Percentiles rank a stretch among this genome's conserved stretches.
Conservation (phyloP, 2,113 vertebrate species). For the Phalacrocorax pelagicus region DNA sequence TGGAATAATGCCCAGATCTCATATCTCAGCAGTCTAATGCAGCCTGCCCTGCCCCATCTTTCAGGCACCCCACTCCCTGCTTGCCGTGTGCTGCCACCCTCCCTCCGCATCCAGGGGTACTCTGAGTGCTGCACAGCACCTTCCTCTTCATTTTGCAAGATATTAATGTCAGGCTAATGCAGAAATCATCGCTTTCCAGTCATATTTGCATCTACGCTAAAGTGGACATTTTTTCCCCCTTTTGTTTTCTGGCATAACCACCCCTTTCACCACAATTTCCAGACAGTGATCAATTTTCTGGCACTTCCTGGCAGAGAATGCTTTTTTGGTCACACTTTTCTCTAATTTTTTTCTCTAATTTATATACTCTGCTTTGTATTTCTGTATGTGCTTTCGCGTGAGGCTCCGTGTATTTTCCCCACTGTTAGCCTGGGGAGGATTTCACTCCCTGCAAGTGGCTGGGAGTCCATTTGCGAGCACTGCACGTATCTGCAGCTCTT, state of each 20-base stretch:
- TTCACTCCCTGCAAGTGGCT: background rate
- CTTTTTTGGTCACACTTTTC: background rate
- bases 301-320: background rate
- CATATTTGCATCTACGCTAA: background rate
- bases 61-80: background rate
- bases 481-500: background rate
- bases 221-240: background rate
- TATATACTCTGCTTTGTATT: background rate
- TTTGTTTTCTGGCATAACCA: background rate
- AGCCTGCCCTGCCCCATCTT: background rate
- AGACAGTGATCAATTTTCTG: background rate
- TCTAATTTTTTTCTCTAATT: background rate
- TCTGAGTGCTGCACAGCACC: background rate
- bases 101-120: background rate
- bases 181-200: background rate
- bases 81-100: fast-evolving
- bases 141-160: background rate
- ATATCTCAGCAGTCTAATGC: background rate
- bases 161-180: background rate
- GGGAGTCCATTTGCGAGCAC: background rate
- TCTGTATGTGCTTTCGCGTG: background rate
- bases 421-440: background rate
- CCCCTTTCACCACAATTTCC: background rate
- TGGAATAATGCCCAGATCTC: background rate
- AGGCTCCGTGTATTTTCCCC: background rate